Conservation (phyloP, 1,140 invertebrate species). For the Pemphigus obesinymphae region DNA sequence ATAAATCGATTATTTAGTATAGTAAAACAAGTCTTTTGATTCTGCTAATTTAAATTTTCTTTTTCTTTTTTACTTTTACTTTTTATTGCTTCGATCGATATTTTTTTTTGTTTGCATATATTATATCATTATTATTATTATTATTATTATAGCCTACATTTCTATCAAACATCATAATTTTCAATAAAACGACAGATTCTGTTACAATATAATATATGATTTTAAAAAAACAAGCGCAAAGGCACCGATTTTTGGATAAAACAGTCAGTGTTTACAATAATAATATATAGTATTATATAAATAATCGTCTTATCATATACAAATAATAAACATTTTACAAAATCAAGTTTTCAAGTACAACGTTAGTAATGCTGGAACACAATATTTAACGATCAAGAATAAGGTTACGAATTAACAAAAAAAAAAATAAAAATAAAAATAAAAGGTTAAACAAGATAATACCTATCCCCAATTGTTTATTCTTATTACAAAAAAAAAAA, state of each 20-base stretch:
- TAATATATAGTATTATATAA: slow-evolving; percentile 33
- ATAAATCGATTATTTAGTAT: slow-evolving; percentile 4
- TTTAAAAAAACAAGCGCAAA: slow-evolving; percentile 31
- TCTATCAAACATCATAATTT: slow-evolving; percentile 23
- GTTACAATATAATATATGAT: neutral
- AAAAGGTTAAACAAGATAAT: slow-evolving; percentile 41
- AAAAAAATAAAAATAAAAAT: slow-evolving; percentile 32
- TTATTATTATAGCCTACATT: slow-evolving; percentile 26
- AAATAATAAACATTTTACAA: slow-evolving; percentile 41
- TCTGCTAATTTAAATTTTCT: slow-evolving; percentile 1
- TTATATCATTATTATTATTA: neutral
- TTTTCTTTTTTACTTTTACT: neutral
- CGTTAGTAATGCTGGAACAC: slow-evolving; percentile 40
- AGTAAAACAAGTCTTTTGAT: slow-evolving; percentile 30
- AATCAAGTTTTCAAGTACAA: slow-evolving; percentile 37
- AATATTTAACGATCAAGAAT: slow-evolving; percentile 31
- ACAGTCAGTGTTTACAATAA: slow-evolving; percentile 37
- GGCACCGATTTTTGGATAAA: slow-evolving; percentile 34
- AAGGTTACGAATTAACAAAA: slow-evolving; percentile 32
- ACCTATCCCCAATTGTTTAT: slow-evolving; percentile 38
- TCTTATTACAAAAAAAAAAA: slow-evolving; percentile 11
- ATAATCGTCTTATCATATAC: slow-evolving; percentile 5
- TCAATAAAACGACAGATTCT: slow-evolving; percentile 9
- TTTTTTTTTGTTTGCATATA: neutral
- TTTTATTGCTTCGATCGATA: slow-evolving; percentile 25